phyloP scores from a whole-genome alignment of 2,113 vertebrate genomes.

The Orthonyx spaldingii region DNA sequence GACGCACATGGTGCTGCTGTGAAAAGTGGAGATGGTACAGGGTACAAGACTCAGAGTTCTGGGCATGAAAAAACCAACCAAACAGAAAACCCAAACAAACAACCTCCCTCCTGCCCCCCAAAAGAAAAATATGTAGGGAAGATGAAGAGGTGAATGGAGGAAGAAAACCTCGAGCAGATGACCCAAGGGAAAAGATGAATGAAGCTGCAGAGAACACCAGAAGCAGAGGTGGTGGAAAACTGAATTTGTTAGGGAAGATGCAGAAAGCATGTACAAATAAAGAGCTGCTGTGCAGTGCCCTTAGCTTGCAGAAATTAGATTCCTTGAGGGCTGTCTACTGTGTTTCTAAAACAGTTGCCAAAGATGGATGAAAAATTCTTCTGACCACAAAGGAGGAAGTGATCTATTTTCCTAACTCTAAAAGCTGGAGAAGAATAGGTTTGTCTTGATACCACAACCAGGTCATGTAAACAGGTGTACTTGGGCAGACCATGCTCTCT shows the following conservation, averaged over 20 bases:
- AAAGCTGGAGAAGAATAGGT: background rate
- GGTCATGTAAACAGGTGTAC: background rate
- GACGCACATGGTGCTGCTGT: background rate
- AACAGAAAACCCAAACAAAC: background rate
- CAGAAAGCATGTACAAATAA: background rate
- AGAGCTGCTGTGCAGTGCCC: background rate
- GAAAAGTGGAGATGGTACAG: background rate
- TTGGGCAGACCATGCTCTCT: background rate
- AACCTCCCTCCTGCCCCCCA: fast-evolving
- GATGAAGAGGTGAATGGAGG: background rate
- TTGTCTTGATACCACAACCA: background rate
- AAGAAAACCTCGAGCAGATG: background rate
- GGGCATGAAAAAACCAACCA: background rate
- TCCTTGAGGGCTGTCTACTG: background rate
- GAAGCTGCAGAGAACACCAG: background rate
- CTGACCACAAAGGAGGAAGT: background rate
- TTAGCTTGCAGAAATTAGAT: background rate
- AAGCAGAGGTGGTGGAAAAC: background rate
- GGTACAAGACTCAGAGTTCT: background rate
- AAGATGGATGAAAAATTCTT: background rate
- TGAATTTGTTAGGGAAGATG: background rate
- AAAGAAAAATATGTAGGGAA: background rate
- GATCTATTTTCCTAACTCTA: background rate
- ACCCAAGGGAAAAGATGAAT: background rate
- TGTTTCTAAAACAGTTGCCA: background rate